These are phyloP conservation scores for Pterocles burchelli DNA, from an alignment of 2,113 vertebrate species.

Conservation along the genomic window DNA sequence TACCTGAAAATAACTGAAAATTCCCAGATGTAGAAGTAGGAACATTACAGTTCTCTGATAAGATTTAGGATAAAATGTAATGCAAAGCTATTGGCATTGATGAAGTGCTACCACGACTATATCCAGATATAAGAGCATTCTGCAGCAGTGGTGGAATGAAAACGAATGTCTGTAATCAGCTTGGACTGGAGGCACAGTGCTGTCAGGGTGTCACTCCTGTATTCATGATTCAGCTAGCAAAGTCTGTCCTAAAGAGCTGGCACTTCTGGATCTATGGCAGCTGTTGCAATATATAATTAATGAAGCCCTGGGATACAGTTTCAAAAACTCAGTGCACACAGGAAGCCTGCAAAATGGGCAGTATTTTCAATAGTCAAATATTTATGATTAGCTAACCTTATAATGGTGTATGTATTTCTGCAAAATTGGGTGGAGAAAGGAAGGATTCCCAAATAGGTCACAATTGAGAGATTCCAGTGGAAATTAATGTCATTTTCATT, in stretches of 20 bases:
- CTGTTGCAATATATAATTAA: conserved; percentile 59
- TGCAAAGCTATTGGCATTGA: background rate
- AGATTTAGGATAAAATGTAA: background rate
- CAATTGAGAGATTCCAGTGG: background rate
- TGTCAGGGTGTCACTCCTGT: background rate
- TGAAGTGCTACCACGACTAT: background rate
- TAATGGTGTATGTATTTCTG: background rate
- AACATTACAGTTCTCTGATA: background rate
- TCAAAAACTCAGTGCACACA: background rate
- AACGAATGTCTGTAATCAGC: background rate
- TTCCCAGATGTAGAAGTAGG: background rate
- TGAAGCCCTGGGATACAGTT: background rate
- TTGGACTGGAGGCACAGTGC: background rate
- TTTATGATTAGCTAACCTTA: background rate
- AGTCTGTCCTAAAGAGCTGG: background rate
- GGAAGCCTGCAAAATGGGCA: background rate
- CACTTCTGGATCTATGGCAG: conserved; percentile 14
- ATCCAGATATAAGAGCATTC: background rate
- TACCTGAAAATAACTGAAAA: background rate
- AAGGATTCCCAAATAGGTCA: background rate
- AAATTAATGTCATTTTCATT: background rate
- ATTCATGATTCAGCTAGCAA: background rate
- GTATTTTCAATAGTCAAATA: background rate
- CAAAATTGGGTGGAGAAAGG: background rate
- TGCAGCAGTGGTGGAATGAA: background rate